Evolutionary conservation across 2,888 invertebrate species (phyloP), one percentile per base, ranked within the genome.

Genomic region (Girardia tigrina): DNA sequence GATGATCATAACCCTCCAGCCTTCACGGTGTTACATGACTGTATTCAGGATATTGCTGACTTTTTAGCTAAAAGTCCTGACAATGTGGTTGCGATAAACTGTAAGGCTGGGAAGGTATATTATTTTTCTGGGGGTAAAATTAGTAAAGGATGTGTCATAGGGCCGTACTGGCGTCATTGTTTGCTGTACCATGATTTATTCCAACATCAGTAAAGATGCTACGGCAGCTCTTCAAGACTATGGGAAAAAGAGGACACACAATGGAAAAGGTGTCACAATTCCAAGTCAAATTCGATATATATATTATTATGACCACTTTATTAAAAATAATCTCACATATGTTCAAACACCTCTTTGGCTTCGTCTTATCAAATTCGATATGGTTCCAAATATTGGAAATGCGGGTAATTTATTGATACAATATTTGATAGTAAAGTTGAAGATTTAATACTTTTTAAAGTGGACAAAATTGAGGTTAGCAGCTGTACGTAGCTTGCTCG

Each of bases 1-100:
- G 92, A 93, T 80, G 97, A 98, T 86, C 97, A 98, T 87, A 92
- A 93, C 86, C 97, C 97, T 77, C 97, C 97, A 56, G 89, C 89
- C 80, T 88, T 98, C 81, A 91, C 92, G 83, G 87, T 91, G 82
- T 94, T 98, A 82, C 89, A 89, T 84, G 90, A 91, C 77, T 97
- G 98, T 86, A 98, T 97, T 86, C 89, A 90, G 81, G 91, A 92
- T 84, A 91, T 95, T 72, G 89, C 92, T 83, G 85, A 86, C 42
- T 97, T 94, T 94, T 87, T 97, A 76, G 87, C 86, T 72, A 74
- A 78, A 42, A n/a, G 42, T 16, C 26, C 77, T 2, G 85, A 86
- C 76, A 94, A 95, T 86, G 91, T 95, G 0, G 95, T 94, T 29
- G 97, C 90, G 27, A 91, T 98, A 56, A 97, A 98, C 84, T 98